Base-by-base conservation (phyloP, 2,113 vertebrate genomes). In the Misgurnus mizolepis region DNA sequence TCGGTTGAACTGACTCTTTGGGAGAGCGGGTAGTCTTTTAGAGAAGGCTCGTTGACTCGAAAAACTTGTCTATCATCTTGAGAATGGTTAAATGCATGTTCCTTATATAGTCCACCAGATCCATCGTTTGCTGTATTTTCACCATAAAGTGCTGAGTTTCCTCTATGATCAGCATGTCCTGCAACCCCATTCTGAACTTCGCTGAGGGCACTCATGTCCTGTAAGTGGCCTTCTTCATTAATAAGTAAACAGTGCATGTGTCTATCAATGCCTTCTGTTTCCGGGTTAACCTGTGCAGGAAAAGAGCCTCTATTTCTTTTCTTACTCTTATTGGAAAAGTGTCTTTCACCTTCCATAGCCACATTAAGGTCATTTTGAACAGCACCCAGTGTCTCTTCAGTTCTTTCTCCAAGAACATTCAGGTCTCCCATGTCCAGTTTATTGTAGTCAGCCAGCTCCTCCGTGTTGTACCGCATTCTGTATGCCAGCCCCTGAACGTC, bases 191-290 rank as follows among this genome's bases (percentile, higher is more conserved):
- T 69, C 4, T 81, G 69, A 9, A 69, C 66, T 8, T 90, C 88
- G 47, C 89, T 88, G 53, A 89, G 67, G 9, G 85, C 70, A 11
- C 84, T 89, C 0, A 85, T 83, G 47, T 92, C 88, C 85, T 94
- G 92, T 27, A 93, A 83, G 82, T 89, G 93, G 1, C 93, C 93
- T 11, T 94, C 90, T 76, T 93, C 91, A 15, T 93, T 92, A 56
- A 94, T 94, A 67, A 94, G 80, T 15, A 94, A 86, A 80, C 92
- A 93, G 87, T 86, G 89, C 27, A 92, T 88, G 49, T 86, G 89
- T 41, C 91, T 90, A 86, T 86, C 88, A 17, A 92, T 86, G 27
- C 87, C 88, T 47, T 87, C 81, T 5, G 85, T 87, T 40, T 86
- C 84, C 5, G 81, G 14, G 10, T 83, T 85, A 39, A 82, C 82